Percentiles rank a stretch among this genome's conserved stretches.
Conservation (phyloP, 2,888 invertebrate species). For the Epiperipatus broadwayi region DNA sequence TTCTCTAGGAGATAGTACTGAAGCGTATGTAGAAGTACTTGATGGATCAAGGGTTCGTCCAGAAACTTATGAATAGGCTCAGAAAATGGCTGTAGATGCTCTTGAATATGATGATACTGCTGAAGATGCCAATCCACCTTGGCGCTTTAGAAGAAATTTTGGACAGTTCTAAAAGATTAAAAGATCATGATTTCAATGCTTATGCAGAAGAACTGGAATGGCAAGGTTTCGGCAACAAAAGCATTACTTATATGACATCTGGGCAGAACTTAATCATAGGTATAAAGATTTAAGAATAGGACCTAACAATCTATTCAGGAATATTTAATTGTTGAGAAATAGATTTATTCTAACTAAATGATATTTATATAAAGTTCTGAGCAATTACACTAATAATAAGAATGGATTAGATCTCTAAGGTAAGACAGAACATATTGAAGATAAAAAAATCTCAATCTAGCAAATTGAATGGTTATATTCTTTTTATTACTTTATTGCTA, state of each 20-base stretch:
- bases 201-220: conserved; percentile 91
- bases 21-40: conserved; percentile 81
- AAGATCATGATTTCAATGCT: conserved; percentile 90
- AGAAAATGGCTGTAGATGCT: conserved; percentile 99
- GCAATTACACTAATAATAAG: too few species aligned
- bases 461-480: too few species aligned
- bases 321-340: too few species aligned
- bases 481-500: too few species aligned
- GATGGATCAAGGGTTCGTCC: conserved; percentile 97
- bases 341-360: too few species aligned
- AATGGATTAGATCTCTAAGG: too few species aligned
- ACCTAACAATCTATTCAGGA: too few species aligned
- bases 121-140: conserved; percentile 75
- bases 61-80: conserved; percentile 98
- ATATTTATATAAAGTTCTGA: too few species aligned
- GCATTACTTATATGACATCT: conserved; percentile 88
- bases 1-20: too few species aligned
- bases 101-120: conserved; percentile 74
- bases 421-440: too few species aligned
- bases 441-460: too few species aligned
- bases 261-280: conserved; percentile 78
- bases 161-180: conserved; percentile 76
- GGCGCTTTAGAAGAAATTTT: conserved; percentile 92
- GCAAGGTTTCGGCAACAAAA: conserved; percentile 46
- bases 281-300: conserved; percentile 72